Conservation (phyloP, 2,113 vertebrate genomes). For the Eubucco bourcierii region DNA sequence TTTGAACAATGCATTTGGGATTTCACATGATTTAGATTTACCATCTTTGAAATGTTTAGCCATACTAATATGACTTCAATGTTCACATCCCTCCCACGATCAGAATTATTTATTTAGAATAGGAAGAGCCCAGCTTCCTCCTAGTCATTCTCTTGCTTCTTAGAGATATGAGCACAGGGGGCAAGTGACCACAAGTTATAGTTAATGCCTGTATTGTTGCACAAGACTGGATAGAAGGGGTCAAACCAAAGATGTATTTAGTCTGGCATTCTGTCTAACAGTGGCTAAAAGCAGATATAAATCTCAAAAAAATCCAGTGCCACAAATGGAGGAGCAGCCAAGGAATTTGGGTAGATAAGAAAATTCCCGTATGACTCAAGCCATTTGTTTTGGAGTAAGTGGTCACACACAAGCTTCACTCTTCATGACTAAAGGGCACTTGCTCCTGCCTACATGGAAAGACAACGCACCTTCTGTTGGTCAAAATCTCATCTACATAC, state of each 20-base stretch:
- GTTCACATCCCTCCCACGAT: neutral
- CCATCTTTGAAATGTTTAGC: neutral
- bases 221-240: neutral
- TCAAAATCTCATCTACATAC: neutral
- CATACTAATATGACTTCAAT: neutral
- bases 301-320: neutral
- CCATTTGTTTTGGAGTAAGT: slow-evolving; percentile 7
- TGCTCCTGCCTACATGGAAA: neutral
- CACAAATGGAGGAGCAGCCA: slow-evolving; percentile 11
- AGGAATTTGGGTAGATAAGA: slow-evolving; percentile 46
- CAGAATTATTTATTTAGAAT: neutral
- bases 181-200: slow-evolving; percentile 12
- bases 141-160: neutral
- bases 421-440: neutral
- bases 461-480: neutral
- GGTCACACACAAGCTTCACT: neutral
- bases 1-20: neutral
- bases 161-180: neutral
- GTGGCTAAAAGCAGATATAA: slow-evolving; percentile 24
- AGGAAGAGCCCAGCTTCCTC: neutral
- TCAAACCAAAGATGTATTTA: slow-evolving; percentile 13
- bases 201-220: neutral
- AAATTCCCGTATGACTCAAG: slow-evolving; percentile 22
- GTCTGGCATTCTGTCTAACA: slow-evolving; percentile 4
- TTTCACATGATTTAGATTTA: neutral